Evolutionary conservation across 1,140 invertebrate genomes (phyloP).

Genomic region (Goniozus legneri): DNA sequence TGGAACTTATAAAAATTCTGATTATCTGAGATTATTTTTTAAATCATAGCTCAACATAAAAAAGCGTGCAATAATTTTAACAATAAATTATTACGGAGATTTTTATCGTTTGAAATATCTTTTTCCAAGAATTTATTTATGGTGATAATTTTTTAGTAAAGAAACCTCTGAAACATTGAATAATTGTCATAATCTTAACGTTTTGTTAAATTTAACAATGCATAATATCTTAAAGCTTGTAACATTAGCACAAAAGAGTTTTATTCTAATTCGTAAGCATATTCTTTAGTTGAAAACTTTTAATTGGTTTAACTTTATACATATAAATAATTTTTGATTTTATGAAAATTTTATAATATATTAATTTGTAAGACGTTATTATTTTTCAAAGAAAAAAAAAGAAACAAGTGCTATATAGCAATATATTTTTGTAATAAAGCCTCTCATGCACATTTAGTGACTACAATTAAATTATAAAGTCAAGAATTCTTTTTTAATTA

Average conservation of each 20-base stretch:
- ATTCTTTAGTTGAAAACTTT: background rate
- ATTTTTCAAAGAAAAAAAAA: no score
- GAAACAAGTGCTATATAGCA: no score
- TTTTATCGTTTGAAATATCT: no score
- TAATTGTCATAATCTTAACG: background rate
- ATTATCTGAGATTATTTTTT: no score
- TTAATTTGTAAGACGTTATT: no score
- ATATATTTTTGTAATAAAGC: slow-evolving; percentile 4
- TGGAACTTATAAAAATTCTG: no score
- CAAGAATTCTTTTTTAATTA: slow-evolving; percentile 17
- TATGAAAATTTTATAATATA: background rate
- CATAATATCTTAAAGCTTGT: background rate
- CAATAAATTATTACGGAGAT: no score
- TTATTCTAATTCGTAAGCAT: background rate
- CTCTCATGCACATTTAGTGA: slow-evolving; percentile 9
- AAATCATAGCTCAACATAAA: no score
- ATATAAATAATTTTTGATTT: background rate
- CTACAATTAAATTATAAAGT: slow-evolving; percentile 3
- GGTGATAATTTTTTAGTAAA: slow-evolving; percentile 21
- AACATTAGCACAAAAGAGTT: background rate
- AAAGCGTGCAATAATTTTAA: no score
- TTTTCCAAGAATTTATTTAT: no score
- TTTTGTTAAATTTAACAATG: background rate
- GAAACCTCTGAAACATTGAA: slow-evolving; percentile 29
- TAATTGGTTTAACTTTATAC: background rate